phyloP scores from a whole-genome alignment of 2,888 invertebrate genomes.

The Pollenia labialis region DNA sequence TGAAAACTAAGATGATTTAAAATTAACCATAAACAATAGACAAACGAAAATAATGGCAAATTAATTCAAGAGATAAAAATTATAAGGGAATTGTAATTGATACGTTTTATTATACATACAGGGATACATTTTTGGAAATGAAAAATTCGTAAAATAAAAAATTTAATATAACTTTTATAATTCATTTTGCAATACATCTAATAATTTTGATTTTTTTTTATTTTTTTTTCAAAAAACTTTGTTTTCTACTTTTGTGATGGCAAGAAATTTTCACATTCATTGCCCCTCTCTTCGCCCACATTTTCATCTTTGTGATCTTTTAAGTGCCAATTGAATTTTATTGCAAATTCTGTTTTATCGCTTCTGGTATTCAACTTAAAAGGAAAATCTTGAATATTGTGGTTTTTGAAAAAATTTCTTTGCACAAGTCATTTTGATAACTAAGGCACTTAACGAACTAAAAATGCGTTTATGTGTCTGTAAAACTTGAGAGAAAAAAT shows the following conservation, averaged over 20 bases:
- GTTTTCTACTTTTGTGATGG: no score
- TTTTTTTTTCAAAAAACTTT: no score
- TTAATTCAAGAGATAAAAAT: conserved; percentile 27
- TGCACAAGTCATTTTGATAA: background rate
- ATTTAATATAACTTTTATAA: no score
- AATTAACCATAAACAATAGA: conserved; percentile 34
- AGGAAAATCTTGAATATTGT: conserved; percentile 1
- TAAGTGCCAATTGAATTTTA: background rate
- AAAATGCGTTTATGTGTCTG: background rate
- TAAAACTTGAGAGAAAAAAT: no score
- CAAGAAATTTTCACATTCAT: no score
- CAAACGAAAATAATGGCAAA: conserved; percentile 43
- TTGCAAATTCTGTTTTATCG: background rate
- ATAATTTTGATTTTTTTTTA: no score
- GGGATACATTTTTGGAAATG: no score
- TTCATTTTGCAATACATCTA: no score
- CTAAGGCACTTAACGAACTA: background rate
- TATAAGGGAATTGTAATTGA: conserved; percentile 17
- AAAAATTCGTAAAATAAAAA: background rate
- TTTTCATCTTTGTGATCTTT: background rate
- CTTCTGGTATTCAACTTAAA: background rate
- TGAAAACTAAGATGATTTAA: conserved; percentile 42
- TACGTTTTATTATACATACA: background rate
- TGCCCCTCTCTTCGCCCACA: background rate
- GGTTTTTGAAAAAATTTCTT: background rate